Evolutionary conservation across 2,113 vertebrate species (phyloP).

Genomic region (Platichthys stellatus): DNA sequence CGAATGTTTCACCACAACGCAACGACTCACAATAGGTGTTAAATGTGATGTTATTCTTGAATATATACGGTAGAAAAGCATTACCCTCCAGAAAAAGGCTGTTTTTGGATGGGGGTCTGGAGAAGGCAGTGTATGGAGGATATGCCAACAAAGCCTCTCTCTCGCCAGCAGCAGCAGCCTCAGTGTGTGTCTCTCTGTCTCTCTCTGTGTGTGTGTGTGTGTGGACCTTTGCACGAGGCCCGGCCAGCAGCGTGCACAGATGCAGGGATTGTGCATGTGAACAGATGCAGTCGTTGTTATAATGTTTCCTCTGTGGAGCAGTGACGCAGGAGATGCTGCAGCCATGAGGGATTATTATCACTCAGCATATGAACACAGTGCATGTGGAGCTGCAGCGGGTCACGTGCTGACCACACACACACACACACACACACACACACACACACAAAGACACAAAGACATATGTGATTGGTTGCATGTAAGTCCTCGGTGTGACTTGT

Average conservation of each 20-base stretch:
- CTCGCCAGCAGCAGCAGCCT: conserved; percentile 43
- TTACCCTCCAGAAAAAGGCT: background rate
- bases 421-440: background rate
- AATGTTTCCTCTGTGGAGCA: conserved; percentile 63
- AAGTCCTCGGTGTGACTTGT: background rate
- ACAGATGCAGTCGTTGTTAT: conserved; percentile 71
- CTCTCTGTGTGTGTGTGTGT: background rate
- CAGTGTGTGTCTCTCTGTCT: background rate
- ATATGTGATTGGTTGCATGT: conserved; percentile 2
- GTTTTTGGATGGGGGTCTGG: conserved; percentile 34
- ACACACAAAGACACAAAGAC: too few relatives aligned
- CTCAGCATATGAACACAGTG: background rate
- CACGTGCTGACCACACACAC: background rate
- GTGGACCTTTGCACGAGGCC: conserved; percentile 43
- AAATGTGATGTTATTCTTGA: fast-evolving
- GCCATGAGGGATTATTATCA: background rate
- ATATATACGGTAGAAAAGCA: background rate
- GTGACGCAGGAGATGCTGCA: background rate
- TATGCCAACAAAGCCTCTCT: conserved; percentile 67
- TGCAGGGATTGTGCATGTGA: conserved; percentile 53
- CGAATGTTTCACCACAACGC: background rate
- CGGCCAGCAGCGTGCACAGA: conserved; percentile 45
- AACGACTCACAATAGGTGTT: fast-evolving
- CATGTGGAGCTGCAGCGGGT: background rate
- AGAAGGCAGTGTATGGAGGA: conserved; percentile 27